phyloP scores from a whole-genome alignment of 2,797 vertebrate genomes.

The Macroramphosus scolopax region DNA sequence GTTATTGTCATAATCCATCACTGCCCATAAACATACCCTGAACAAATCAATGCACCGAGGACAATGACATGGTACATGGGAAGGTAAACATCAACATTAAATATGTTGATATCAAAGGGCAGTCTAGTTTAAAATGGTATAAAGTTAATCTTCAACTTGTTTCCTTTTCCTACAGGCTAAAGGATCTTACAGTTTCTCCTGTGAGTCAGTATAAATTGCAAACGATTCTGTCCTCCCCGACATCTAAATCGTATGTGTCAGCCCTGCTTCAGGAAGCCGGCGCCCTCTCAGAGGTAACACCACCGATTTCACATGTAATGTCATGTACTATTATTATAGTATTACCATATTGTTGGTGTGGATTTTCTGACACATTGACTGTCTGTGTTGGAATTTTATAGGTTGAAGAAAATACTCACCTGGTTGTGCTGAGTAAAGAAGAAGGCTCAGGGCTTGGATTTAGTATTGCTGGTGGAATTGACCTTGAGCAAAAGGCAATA shows the following conservation, averaged over 20 bases:
- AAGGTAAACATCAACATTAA: too few relatives aligned
- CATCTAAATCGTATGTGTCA: conserved; percentile 70
- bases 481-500: conserved; percentile 85
- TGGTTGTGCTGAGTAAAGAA: conserved; percentile 88
- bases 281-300: conserved; percentile 81
- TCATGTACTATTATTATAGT: not conserved
- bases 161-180: conserved; percentile 74
- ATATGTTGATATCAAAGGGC: too few relatives aligned
- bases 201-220: conserved; percentile 82
- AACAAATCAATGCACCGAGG: too few relatives aligned
- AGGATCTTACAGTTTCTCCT: conserved; percentile 77
- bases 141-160: too few relatives aligned
- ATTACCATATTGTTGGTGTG: too few relatives aligned
- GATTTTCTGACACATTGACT: not conserved
- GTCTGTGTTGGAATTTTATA: conserved; percentile 54
- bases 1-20: too few relatives aligned
- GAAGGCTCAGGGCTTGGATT: conserved; percentile 91
- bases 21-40: too few relatives aligned
- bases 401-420: conserved; percentile 81
- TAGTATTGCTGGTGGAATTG: conserved; percentile 88
- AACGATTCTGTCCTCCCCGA: conserved; percentile 73
- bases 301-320: not conserved
- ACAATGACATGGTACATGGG: too few relatives aligned
- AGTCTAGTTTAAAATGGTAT: too few relatives aligned
- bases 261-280: conserved; percentile 81